phyloP scores from a whole-genome alignment of 92 coral and sea anemone genomes.

The Actinernus sp. region DNA sequence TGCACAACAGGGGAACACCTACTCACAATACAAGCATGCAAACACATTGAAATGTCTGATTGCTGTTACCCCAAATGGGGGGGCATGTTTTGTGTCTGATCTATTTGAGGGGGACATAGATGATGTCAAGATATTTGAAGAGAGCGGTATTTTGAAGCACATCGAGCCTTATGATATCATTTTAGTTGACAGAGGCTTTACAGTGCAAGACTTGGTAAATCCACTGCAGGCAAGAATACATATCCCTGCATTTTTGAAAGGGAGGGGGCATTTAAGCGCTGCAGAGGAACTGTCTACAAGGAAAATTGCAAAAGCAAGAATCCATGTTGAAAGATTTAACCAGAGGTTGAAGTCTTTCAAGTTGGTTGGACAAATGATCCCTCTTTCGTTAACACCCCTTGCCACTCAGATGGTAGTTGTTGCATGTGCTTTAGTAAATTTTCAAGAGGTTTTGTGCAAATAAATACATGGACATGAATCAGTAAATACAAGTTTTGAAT shows the following conservation, averaged over 20 bases:
- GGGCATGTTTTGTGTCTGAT: conserved; percentile 50
- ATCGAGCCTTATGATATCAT: conserved; percentile 58
- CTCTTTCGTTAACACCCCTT: conserved; percentile 57
- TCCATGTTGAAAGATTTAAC: conserved; percentile 53
- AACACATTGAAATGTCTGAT: conserved; percentile 72
- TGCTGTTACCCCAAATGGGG: conserved; percentile 68
- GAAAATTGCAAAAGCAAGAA: conserved; percentile 55
- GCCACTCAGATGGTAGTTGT: conserved; percentile 70
- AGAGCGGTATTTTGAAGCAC: conserved; percentile 64
- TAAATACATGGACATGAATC: conserved; percentile 4
- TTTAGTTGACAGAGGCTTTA: conserved; percentile 65
- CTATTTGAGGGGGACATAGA: conserved; percentile 60
- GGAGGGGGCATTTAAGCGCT: conserved; percentile 30
- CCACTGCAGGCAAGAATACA: conserved; percentile 61
- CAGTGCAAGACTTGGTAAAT: conserved; percentile 68
- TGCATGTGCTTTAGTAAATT: conserved; percentile 46
- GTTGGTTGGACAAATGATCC: conserved; percentile 45
- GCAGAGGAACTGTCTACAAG: conserved; percentile 65
- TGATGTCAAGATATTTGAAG: conserved; percentile 51
- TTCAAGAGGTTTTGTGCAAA: conserved; percentile 26
- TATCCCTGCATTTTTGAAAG: conserved; percentile 66
- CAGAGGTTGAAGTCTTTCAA: conserved; percentile 48
- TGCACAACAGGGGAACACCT: conserved; percentile 66
- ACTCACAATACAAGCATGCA: conserved; percentile 62
- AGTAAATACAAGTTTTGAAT: too few relatives aligned